Percentiles rank a stretch among this genome's conserved stretches.
Evolutionary conservation across 1,140 invertebrate genomes (phyloP).

Genomic region (Bombus terrestris): DNA sequence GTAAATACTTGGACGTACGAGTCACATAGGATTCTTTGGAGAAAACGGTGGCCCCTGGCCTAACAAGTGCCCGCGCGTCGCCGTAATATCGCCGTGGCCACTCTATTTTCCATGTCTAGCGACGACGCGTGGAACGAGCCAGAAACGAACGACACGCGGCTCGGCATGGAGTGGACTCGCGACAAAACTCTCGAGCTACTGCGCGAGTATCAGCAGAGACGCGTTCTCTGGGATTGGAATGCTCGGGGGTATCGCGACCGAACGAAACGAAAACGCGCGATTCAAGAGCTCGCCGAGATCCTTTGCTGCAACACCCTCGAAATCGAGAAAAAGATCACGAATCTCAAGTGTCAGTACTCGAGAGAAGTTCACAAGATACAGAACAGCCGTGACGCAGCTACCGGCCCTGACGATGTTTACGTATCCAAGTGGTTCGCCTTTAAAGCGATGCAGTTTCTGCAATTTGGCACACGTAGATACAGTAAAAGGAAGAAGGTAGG

Average conservation of each 20-base stretch:
- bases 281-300: conserved; percentile 80
- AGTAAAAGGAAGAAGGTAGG: conserved; percentile 72
- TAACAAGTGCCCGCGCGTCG: neutral
- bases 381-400: conserved; percentile 65
- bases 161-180: conserved; percentile 83
- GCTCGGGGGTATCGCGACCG: conserved; percentile 81
- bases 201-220: conserved; percentile 81
- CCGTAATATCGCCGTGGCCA: neutral
- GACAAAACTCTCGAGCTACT: conserved; percentile 81
- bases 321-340: conserved; percentile 83
- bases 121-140: conserved; percentile 53
- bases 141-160: conserved; percentile 42
- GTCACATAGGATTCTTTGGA: conserved; percentile 1
- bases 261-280: conserved; percentile 79
- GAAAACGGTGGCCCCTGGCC: neutral
- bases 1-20: neutral
- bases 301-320: conserved; percentile 81
- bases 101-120: conserved; percentile 54
- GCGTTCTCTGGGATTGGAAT: conserved; percentile 82
- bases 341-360: conserved; percentile 81
- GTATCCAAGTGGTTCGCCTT: conserved; percentile 75
- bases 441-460: conserved; percentile 73
- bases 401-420: conserved; percentile 68
- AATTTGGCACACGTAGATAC: conserved; percentile 70
- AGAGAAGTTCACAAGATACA: conserved; percentile 82